Evolutionary conservation across 1,140 invertebrate species (phyloP).

Genomic region (Temnothorax nylanderi): DNA sequence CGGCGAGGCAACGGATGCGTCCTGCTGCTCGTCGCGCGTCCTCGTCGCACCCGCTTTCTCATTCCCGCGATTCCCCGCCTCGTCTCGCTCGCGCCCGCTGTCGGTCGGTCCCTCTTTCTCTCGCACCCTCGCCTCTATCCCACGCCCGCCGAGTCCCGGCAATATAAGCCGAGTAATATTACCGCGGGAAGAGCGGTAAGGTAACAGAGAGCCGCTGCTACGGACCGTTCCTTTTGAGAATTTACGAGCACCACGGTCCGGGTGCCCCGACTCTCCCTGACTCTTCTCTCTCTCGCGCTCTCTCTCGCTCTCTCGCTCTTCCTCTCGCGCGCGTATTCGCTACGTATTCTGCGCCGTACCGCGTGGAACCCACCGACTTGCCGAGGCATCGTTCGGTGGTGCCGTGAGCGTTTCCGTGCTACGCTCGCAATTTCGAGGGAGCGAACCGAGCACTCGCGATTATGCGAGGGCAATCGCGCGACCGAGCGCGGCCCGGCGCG

Average conservation of each 20-base stretch:
- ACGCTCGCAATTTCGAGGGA: constrained; percentile 67
- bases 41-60: constrained; percentile 30
- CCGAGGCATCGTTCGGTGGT: constrained; percentile 51
- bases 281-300: background rate
- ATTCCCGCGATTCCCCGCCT: constrained; percentile 47
- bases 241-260: constrained; percentile 75
- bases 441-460: background rate
- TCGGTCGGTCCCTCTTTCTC: constrained; percentile 37
- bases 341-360: constrained; percentile 40
- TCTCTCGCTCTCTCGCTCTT: constrained; percentile 19
- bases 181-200: constrained; percentile 75
- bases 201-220: constrained; percentile 75
- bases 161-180: constrained; percentile 77
- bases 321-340: constrained; percentile 6
- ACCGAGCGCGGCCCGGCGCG: constrained; percentile 28
- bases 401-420: constrained; percentile 65
- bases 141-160: constrained; percentile 62
- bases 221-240: constrained; percentile 76
- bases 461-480: constrained; percentile 66
- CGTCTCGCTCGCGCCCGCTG: constrained; percentile 7
- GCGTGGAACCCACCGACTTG: constrained; percentile 36
- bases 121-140: constrained; percentile 54
- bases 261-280: constrained; percentile 66
- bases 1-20: constrained; percentile 61
- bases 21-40: constrained; percentile 52